Conservation (phyloP, 2,113 vertebrate species). For the Candoia aspera region DNA sequence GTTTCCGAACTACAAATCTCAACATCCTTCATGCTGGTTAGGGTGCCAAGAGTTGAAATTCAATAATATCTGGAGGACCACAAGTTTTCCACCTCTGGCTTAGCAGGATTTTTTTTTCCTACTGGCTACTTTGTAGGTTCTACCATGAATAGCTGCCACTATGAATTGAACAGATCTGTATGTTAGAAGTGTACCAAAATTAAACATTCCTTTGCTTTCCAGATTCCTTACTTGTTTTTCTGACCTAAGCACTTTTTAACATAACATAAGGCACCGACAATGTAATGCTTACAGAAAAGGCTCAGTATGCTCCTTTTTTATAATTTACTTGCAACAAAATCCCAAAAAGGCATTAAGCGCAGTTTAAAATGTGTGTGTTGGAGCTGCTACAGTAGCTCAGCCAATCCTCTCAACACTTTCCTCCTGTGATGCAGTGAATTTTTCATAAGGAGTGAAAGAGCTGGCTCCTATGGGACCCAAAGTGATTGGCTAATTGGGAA, state of each 20-base stretch:
- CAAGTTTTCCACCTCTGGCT: neutral
- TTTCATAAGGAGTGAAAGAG: constrained; percentile 13
- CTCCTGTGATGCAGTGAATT: neutral
- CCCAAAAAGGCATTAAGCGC: neutral
- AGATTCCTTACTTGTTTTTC: neutral
- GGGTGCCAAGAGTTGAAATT: neutral
- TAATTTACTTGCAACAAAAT: neutral
- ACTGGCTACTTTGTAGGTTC: neutral
- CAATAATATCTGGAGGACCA: neutral
- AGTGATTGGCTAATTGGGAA: neutral
- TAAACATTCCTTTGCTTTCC: neutral
- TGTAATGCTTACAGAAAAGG: neutral
- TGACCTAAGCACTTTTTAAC: neutral
- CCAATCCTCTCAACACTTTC: no score
- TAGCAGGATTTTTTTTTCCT: neutral
- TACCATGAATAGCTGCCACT: neutral
- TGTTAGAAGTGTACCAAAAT: neutral
- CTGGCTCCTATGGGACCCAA: neutral
- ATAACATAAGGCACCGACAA: neutral
- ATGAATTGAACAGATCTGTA: neutral
- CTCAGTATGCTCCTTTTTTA: no score
- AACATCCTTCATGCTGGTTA: neutral
- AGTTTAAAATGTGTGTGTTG: neutral
- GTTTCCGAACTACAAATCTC: neutral
- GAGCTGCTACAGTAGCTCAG: neutral